phyloP scores from a whole-genome alignment of 2,113 vertebrate genomes.

The Dendropsophus ebraccatus region DNA sequence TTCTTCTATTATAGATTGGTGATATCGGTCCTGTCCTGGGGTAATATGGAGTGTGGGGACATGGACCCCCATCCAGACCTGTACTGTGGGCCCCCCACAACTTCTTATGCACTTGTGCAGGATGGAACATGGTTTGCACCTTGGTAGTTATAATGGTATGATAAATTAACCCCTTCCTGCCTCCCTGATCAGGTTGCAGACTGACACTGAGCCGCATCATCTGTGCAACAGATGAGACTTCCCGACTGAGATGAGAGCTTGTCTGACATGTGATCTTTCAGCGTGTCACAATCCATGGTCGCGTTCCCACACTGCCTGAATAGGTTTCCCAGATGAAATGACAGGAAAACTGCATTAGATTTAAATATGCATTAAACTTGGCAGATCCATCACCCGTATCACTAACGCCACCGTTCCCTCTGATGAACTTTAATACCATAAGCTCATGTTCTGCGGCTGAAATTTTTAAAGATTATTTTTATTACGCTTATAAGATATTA shows the following conservation, averaged over 20 bases:
- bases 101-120: too few relatives aligned
- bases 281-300: slow-evolving; percentile 19
- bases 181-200: neutral
- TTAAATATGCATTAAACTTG: slow-evolving; percentile 11
- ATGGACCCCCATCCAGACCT: too few relatives aligned
- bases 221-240: neutral
- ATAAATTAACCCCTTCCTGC: neutral
- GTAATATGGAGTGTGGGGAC: too few relatives aligned
- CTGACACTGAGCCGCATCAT: slow-evolving; percentile 5
- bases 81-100: too few relatives aligned
- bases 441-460: too few relatives aligned
- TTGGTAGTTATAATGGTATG: neutral
- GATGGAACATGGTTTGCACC: too few relatives aligned
- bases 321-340: neutral
- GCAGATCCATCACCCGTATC: slow-evolving; percentile 6
- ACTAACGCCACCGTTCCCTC: neutral
- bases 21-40: too few relatives aligned
- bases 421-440: too few relatives aligned
- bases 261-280: slow-evolving; percentile 28
- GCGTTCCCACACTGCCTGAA: neutral
- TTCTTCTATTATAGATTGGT: too few relatives aligned
- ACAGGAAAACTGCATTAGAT: slow-evolving; percentile 27
- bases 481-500: too few relatives aligned
- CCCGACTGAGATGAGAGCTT: neutral
- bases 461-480: too few relatives aligned